Conservation (phyloP, 2,888 invertebrate genomes). For the Pammene fasciana region DNA sequence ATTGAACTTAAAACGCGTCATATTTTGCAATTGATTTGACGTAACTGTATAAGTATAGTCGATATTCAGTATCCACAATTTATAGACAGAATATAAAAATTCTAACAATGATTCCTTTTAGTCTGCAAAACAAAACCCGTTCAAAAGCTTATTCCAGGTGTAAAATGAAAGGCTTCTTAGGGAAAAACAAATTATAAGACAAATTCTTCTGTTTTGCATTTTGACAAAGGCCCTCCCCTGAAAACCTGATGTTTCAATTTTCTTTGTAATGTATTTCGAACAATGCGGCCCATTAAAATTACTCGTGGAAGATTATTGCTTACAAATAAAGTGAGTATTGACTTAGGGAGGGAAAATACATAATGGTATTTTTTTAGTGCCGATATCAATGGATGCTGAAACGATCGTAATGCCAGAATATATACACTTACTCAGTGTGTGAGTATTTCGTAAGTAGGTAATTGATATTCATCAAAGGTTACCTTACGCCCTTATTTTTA, state of each 20-base stretch:
- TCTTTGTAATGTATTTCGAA: constrained; percentile 40
- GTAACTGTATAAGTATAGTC: no score
- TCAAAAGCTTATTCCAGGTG: constrained; percentile 22
- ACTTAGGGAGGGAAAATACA: neutral
- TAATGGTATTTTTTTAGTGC: neutral
- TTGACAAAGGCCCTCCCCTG: constrained; percentile 30
- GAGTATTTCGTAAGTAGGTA: no score
- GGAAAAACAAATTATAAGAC: constrained; percentile 35
- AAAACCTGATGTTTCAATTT: constrained; percentile 41
- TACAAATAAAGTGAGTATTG: neutral
- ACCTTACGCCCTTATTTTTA: no score
- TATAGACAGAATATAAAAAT: no score
- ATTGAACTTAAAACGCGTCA: no score
- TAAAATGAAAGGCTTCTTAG: constrained; percentile 30
- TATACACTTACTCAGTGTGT: no score
- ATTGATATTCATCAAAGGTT: no score
- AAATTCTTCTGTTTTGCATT: constrained; percentile 33
- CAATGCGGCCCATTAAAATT: constrained; percentile 37
- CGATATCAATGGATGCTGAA: neutral
- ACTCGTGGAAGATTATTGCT: constrained; percentile 31
- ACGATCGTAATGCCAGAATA: no score
- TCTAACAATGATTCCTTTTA: neutral
- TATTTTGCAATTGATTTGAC: no score
- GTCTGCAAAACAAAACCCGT: constrained; percentile 16
- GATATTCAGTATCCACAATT: no score